Evolutionary conservation across 2,888 invertebrate species (phyloP), one percentile per base, ranked within the genome.

Genomic region (Leucoptera coffeella): DNA sequence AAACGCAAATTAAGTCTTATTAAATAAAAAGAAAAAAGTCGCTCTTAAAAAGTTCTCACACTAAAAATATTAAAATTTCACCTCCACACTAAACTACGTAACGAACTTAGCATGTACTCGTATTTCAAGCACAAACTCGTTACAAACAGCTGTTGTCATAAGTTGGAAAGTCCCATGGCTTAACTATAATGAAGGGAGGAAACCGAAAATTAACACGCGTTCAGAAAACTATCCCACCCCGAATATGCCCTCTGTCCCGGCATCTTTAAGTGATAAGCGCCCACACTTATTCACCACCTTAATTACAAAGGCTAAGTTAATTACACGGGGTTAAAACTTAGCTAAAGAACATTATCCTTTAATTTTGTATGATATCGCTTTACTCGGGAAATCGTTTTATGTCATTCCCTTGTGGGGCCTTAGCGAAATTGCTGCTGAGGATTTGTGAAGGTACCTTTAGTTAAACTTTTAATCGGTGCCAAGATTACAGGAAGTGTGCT

Each of bases 201-300:
- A n/a, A n/a, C n/a, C n/a, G n/a, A n/a, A n/a, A n/a, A n/a, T n/a
- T n/a, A n/a, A n/a, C n/a, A n/a, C n/a, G n/a, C n/a, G n/a, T n/a
- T n/a, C n/a, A n/a, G n/a, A n/a, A n/a, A n/a, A n/a, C n/a, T n/a
- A n/a, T n/a, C n/a, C n/a, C n/a, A n/a, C n/a, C n/a, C n/a, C n/a
- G n/a, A n/a, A n/a, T n/a, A n/a, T n/a, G n/a, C n/a, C n/a, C n/a
- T n/a, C n/a, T n/a, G n/a, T n/a, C n/a, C n/a, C n/a, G n/a, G n/a
- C n/a, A n/a, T n/a, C n/a, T n/a, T n/a, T n/a, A n/a, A n/a, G n/a
- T n/a, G 52, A 51, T 47, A 61, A 61, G 53, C 53, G 53, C 53
- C 56, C 52, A 56, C 60, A 61, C 64, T 62, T 62, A 67, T 62
- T 59, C 65, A 61, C 57, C 59, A 61, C 60, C 60, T 62, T 64